Conservation (phyloP, 2,888 invertebrate genomes). For the Pseudoips prasinana region DNA sequence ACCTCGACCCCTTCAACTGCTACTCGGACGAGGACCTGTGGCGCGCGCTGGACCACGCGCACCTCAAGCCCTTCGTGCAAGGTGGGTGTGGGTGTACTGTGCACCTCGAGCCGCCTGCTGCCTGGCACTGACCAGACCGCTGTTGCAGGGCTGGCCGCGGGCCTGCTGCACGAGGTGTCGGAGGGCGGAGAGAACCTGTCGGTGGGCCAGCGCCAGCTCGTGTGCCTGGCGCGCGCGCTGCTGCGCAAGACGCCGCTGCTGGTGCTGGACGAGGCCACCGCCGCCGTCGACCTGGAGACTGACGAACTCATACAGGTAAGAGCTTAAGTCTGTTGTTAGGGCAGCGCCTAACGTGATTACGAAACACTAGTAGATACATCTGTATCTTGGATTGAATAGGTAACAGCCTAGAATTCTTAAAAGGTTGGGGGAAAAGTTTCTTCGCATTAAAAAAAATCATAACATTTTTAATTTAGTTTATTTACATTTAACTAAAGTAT, state of each 20-base stretch:
- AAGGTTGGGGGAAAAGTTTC: too few species aligned
- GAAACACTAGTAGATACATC: neutral
- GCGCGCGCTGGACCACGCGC: conserved; percentile 93
- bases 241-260: conserved; percentile 93
- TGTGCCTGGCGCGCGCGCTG: conserved; percentile 92
- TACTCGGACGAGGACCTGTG: conserved; percentile 93
- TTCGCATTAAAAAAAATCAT: too few species aligned
- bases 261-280: conserved; percentile 94
- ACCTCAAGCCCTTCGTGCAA: conserved; percentile 92
- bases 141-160: conserved; percentile 83
- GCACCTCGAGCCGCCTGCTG: too few species aligned
- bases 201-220: conserved; percentile 94
- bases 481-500: too few species aligned
- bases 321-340: neutral
- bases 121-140: neutral
- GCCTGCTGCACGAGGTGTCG: conserved; percentile 90
- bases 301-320: conserved; percentile 92
- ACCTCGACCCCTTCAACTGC: conserved; percentile 94
- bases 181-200: conserved; percentile 97
- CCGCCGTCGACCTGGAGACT: conserved; percentile 95
- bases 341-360: neutral
- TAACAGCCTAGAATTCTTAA: too few species aligned
- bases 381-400: neutral
- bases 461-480: too few species aligned
- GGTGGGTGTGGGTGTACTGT: conserved; percentile 55